Percentiles rank a stretch among this genome's conserved stretches.
Conservation (phyloP, 2,797 vertebrate species). For the Nasua narica region DNA sequence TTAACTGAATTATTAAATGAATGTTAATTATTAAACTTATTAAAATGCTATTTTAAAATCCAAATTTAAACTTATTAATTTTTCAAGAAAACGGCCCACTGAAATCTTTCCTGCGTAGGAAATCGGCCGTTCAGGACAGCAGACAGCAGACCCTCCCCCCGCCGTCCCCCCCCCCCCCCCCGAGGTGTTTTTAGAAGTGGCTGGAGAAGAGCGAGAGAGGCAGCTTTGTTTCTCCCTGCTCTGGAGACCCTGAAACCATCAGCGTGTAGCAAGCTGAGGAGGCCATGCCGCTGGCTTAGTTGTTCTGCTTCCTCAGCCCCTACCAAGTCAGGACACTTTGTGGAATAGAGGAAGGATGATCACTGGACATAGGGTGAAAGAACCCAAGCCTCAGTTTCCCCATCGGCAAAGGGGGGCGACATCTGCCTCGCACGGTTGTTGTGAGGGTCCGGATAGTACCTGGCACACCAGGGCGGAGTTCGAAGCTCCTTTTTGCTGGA, state of each 20-base stretch:
- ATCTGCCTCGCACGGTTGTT: not conserved
- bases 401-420: not conserved
- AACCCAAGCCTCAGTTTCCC: not conserved
- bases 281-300: not conserved
- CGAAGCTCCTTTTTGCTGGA: not conserved
- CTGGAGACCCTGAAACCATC: not conserved
- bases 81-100: not conserved
- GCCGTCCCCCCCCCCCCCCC: accelerated
- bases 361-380: not conserved
- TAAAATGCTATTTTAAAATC: conserved; percentile 45
- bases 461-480: no score
- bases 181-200: not conserved
- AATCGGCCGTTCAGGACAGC: not conserved
- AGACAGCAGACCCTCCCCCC: not conserved
- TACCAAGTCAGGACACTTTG: not conserved
- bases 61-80: not conserved
- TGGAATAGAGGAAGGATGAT: not conserved
- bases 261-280: not conserved
- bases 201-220: not conserved
- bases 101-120: not conserved
- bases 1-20: not conserved
- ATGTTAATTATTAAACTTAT: not conserved
- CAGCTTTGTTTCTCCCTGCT: not conserved
- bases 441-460: no score
- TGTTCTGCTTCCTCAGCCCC: not conserved